phyloP scores from a whole-genome alignment of 2,797 vertebrate genomes.

The Petrocephalus schoutedeni region DNA sequence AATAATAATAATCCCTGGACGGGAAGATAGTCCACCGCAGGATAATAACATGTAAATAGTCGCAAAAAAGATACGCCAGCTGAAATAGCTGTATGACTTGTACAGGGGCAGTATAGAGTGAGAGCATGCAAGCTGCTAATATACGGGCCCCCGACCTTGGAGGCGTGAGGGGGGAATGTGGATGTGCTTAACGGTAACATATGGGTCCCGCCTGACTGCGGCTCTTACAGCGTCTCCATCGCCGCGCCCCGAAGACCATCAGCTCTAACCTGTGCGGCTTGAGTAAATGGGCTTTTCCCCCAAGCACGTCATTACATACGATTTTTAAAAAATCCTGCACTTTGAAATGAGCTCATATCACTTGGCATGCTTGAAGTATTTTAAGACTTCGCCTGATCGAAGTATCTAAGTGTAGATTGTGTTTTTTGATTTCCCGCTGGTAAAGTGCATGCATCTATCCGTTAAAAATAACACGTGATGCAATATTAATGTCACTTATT shows the following conservation, averaged over 20 bases:
- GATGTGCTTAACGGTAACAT: neutral
- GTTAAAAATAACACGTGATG: constrained; percentile 4
- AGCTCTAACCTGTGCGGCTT: neutral
- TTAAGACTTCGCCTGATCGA: neutral
- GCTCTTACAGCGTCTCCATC: neutral
- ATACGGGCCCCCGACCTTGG: neutral
- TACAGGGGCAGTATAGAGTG: neutral
- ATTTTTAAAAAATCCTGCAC: neutral
- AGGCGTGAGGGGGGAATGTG: neutral
- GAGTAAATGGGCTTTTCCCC: neutral
- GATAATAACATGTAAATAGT: neutral
- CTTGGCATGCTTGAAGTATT: neutral
- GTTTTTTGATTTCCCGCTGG: neutral
- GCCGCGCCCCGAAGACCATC: neutral
- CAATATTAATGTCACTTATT: neutral
- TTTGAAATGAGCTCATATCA: neutral
- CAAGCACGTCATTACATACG: neutral
- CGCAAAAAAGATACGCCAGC: neutral
- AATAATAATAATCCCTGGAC: neutral
- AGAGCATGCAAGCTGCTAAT: neutral
- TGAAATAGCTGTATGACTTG: neutral
- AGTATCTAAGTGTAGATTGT: neutral
- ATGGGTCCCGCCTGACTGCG: neutral
- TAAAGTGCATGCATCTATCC: neutral
- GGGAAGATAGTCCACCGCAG: neutral